Evolutionary conservation across 2,797 vertebrate species (phyloP), one percentile per base, ranked within the genome.

Genomic region (Pampus argenteus): DNA sequence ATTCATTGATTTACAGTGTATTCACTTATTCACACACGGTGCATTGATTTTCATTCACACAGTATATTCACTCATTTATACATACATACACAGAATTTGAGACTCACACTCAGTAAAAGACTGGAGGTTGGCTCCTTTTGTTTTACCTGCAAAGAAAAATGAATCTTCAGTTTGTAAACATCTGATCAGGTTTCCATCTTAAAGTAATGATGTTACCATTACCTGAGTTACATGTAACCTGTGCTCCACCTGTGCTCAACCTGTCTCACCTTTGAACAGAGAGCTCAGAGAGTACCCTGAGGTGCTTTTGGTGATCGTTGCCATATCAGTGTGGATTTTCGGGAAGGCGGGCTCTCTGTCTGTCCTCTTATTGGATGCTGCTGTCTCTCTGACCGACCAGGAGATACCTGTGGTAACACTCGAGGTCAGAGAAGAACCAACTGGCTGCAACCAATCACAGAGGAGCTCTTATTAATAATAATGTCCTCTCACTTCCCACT

Each of bases 371-470:
- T 71, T 95, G 74, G 95, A 95, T 0, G 95, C 92, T 8, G 96
- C 95, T 5, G 96, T 96, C 88, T 99, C 98, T 89, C 90, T 96
- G 85, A 99, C 96, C 0, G 97, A 98, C 98, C 96, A 98, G 17
- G 96, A 95, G 72, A 99, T 99, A 90, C 97, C 98, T 99, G 85
- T 15, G 23, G 48, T 65, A 2, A 70, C 6, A 71, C 7, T 14
- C 3, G 4, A 17, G 1, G 18, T 55, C 14, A 66, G 38, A 17
- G 7, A 13, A 9, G 4, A 18, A 17, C 40, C 3, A 22, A 3
- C 7, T 5, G 15, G 20, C 7, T 26, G 29, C 22, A 63, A 56
- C 78, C 81, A 82, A 81, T 84, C 50, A 51, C 22, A 71, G 51
- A 26, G 1, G 47, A 55, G 26, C 7, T 42, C 40, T 42, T 9